These are phyloP conservation scores for Pseudolycoriella hygida DNA, from an alignment of 2,888 invertebrate species.

Conservation along the genomic window DNA sequence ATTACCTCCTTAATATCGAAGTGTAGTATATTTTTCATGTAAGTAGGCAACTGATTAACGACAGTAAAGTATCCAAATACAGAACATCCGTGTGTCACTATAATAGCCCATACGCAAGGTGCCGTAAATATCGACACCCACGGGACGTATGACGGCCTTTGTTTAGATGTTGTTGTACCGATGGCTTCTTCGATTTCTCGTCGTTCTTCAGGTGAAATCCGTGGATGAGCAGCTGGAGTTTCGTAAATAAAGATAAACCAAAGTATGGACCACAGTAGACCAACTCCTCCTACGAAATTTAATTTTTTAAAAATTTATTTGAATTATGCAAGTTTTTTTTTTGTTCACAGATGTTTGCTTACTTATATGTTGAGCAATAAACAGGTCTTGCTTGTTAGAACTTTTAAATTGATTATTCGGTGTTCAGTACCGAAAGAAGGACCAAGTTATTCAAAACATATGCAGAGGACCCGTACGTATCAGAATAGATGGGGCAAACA, in stretches of 20 bases:
- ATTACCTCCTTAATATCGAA: conserved; percentile 60
- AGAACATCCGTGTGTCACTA: conserved; percentile 64
- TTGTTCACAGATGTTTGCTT: no score
- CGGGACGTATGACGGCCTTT: conserved; percentile 49
- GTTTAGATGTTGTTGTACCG: conserved; percentile 38
- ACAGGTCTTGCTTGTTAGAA: no score
- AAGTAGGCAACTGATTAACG: conserved; percentile 72
- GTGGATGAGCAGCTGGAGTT: conserved; percentile 65
- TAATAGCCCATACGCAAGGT: conserved; percentile 68
- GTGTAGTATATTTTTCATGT: conserved; percentile 61
- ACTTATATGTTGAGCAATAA: no score
- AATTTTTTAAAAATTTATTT: no score
- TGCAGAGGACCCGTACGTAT: no score
- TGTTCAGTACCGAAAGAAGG: no score
- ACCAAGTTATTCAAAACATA: no score
- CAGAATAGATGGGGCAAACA: no score
- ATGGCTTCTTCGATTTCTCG: conserved; percentile 53
- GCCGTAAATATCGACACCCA: conserved; percentile 54
- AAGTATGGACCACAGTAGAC: conserved; percentile 59
- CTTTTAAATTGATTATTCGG: no score
- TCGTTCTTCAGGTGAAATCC: conserved; percentile 56
- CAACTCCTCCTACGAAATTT: conserved; percentile 40
- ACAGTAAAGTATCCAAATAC: conserved; percentile 81
- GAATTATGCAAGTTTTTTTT: no score
- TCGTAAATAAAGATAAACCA: conserved; percentile 72